phyloP scores from a whole-genome alignment of 1,140 invertebrate species.

The Tyrophagus putrescentiae region DNA sequence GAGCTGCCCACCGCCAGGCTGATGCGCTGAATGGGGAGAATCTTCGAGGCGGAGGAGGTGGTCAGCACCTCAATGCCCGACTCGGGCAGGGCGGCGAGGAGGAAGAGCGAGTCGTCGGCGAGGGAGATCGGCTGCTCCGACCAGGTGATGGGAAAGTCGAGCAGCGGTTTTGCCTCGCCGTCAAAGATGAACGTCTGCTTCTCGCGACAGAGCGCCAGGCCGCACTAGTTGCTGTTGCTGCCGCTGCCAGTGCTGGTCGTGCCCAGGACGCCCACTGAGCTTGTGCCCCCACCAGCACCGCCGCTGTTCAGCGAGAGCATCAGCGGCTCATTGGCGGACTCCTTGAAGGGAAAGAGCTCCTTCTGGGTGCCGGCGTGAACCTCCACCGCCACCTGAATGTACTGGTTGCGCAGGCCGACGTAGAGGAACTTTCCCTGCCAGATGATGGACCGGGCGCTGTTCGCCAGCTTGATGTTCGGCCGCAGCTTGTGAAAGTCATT shows the following conservation, averaged over 20 bases:
- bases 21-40: conserved; percentile 56
- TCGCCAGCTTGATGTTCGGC: conserved; percentile 57
- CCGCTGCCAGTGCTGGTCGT: neutral
- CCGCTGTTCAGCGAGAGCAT: conserved; percentile 55
- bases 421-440: conserved; percentile 63
- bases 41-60: conserved; percentile 32
- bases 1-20: conserved; percentile 26
- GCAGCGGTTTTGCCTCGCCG: conserved; percentile 48
- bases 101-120: conserved; percentile 69
- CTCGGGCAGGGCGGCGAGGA: conserved; percentile 56
- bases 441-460: conserved; percentile 64
- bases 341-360: conserved; percentile 71
- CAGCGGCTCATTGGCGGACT: conserved; percentile 66
- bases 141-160: conserved; percentile 55
- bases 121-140: conserved; percentile 38
- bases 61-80: conserved; percentile 67
- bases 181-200: conserved; percentile 67
- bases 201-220: conserved; percentile 62
- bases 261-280: too few relatives aligned
- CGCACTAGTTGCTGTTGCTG: too few relatives aligned
- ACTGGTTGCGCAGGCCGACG: conserved; percentile 68
- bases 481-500: conserved; percentile 57
- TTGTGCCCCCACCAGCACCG: neutral
- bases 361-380: conserved; percentile 48
- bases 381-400: conserved; percentile 47